Evolutionary conservation across 2,888 invertebrate genomes (phyloP), one percentile per base, ranked within the genome.

Genomic region (Tupiocoris notatus): DNA sequence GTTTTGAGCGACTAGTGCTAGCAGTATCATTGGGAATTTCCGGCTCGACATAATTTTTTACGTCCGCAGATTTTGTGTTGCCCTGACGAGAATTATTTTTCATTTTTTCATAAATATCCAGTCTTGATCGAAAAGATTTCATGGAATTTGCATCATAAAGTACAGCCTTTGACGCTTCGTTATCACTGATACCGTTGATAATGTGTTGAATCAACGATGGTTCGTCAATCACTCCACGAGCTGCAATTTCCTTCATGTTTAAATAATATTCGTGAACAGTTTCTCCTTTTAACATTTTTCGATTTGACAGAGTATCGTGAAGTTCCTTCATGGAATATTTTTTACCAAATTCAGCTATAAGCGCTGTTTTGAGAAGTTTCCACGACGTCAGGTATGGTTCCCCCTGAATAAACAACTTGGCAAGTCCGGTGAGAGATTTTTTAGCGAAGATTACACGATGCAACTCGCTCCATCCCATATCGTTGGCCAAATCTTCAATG

Each of bases 171-270:
- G 17, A 22, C 16, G 20, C 20, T 17, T 63, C 25, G 17, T 16
- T n/a, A 39, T 66, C 66, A n/a, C 17, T 39, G 6, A 66, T 66
- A 9, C 66, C 66, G 20, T 66, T 66, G 39, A 66, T 66, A n/a
- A 66, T 39, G 54, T 66, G 54, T 7, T 66, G 66, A n/a, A 66
- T 66, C 20, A 66, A 24, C 16, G 66, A 66, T 16, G 12, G 54
- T 9, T 66, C 66, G 54, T 66, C 66, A n/a, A n/a, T n/a, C n/a
- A n/a, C n/a, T n/a, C n/a, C n/a, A n/a, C n/a, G n/a, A n/a, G n/a
- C n/a, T n/a, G 66, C 66, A 16, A 66, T 23, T 17, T 66, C 66
- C 24, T 66, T 66, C 66, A 66, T 66, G 2, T 24, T 7, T 20
- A 66, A 25, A 25, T 25, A 66, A 25, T 66, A 66, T 23, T 66